A percentile compares a stretch with the other conserved stretches of the same genome.
Conservation (phyloP, 2,888 invertebrate species). For the Punctoribates punctum region DNA sequence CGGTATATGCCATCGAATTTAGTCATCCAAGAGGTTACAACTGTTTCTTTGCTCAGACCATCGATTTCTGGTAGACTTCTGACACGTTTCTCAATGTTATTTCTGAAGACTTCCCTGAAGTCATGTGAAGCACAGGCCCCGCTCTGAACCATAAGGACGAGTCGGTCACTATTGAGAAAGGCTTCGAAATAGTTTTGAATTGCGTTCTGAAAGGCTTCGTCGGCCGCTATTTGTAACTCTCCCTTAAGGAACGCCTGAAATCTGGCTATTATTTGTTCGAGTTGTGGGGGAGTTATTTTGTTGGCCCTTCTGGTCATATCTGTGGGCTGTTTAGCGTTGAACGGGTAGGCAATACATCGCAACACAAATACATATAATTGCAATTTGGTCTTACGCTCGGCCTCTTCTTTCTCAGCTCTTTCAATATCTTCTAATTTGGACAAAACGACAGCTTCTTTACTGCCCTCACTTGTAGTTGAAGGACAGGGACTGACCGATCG, state of each 20-base stretch:
- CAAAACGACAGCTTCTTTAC: neutral
- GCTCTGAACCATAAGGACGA: constrained; percentile 91
- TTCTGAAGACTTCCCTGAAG: constrained; percentile 95
- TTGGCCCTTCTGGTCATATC: constrained; percentile 95
- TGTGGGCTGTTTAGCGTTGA: constrained; percentile 98
- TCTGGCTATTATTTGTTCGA: constrained; percentile 86
- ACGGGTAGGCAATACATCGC: constrained; percentile 95
- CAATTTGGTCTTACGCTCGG: constrained; percentile 86
- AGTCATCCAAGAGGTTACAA: constrained; percentile 97
- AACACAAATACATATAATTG: constrained; percentile 98
- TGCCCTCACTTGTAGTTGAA: neutral
- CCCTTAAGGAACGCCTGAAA: constrained; percentile 96
- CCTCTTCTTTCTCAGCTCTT: constrained; percentile 91
- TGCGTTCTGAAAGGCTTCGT: constrained; percentile 98
- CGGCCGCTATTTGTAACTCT: constrained; percentile 95
- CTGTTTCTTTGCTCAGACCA: constrained; percentile 97
- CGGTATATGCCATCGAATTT: constrained; percentile 96
- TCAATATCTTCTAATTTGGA: constrained; percentile 59
- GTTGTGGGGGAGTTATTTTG: constrained; percentile 92
- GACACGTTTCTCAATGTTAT: constrained; percentile 97
- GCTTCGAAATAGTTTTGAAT: constrained; percentile 70
- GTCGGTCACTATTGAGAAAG: constrained; percentile 93
- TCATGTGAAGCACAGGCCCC: constrained; percentile 98
- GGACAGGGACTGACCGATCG: constrained; percentile 26
- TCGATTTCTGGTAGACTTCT: constrained; percentile 98